Conservation (phyloP, 2,113 vertebrate species). For the Hippocampus abdominalis region DNA sequence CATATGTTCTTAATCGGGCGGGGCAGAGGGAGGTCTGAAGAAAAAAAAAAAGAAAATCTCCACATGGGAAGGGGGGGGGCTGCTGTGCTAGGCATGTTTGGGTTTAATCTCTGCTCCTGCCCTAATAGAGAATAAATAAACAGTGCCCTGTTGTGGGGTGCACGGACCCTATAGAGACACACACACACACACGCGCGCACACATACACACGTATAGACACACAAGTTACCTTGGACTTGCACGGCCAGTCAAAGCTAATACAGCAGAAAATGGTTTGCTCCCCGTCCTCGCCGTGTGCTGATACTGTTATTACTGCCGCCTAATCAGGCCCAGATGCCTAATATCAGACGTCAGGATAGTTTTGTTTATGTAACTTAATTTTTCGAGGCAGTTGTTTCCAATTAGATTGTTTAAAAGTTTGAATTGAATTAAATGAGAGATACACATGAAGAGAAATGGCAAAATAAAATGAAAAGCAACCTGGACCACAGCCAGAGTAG, state of each 20-base stretch:
- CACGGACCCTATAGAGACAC: slow-evolving; percentile 27
- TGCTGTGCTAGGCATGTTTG: slow-evolving; percentile 46
- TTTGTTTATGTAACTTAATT: slow-evolving; percentile 76
- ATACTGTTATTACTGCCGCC: slow-evolving; percentile 65
- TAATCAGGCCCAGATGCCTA: slow-evolving; percentile 74
- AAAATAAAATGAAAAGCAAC: slow-evolving; percentile 40
- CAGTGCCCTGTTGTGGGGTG: slow-evolving; percentile 44
- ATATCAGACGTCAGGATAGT: slow-evolving; percentile 72
- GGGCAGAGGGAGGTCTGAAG: slow-evolving; percentile 28
- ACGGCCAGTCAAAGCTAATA: slow-evolving; percentile 61
- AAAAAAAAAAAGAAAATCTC: background rate
- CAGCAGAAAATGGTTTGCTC: slow-evolving; percentile 62
- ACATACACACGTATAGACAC: slow-evolving; percentile 5
- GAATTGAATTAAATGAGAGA: slow-evolving; percentile 72
- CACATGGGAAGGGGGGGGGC: slow-evolving; percentile 5
- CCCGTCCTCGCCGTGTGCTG: slow-evolving; percentile 42
- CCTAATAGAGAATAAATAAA: slow-evolving; percentile 72
- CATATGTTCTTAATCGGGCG: slow-evolving; percentile 67
- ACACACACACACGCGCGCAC: background rate
- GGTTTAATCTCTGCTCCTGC: slow-evolving; percentile 61
- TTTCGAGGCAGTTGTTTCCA: slow-evolving; percentile 75
- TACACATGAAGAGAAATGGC: slow-evolving; percentile 53
- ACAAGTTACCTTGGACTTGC: slow-evolving; percentile 49
- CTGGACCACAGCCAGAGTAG: slow-evolving; percentile 32
- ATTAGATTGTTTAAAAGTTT: slow-evolving; percentile 73